phyloP scores from a whole-genome alignment of 2,888 invertebrate genomes.

The Platynereis dumerilii region DNA sequence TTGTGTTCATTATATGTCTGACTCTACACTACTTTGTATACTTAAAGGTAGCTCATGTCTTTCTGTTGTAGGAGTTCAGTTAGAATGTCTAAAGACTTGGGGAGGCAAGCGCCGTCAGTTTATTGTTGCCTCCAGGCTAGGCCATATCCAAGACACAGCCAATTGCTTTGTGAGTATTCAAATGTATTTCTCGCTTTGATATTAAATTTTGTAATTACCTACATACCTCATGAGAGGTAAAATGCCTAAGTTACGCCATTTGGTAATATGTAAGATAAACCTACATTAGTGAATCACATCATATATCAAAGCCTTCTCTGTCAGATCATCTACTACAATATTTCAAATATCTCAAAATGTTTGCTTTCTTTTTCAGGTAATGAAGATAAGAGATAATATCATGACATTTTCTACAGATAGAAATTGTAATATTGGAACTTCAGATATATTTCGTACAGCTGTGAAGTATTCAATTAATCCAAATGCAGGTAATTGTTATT shows the following conservation, averaged over 20 bases:
- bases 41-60: too few relatives aligned
- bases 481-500: constrained; percentile 15
- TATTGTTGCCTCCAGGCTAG: constrained; percentile 18
- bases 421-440: constrained; percentile 25
- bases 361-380: constrained; percentile 13
- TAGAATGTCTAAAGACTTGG: constrained; percentile 26
- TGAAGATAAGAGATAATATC: constrained; percentile 17
- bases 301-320: too few relatives aligned
- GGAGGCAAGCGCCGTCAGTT: constrained; percentile 11
- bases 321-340: too few relatives aligned
- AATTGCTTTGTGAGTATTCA: constrained; percentile 26
- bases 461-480: constrained; percentile 19
- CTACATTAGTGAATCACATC: too few relatives aligned
- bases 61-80: constrained; percentile 23
- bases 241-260: too few relatives aligned
- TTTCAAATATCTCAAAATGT: too few relatives aligned
- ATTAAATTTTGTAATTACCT: too few relatives aligned
- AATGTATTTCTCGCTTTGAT: too few relatives aligned
- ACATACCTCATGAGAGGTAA: too few relatives aligned
- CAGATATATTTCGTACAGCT: constrained; percentile 21
- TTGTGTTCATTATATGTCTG: too few relatives aligned
- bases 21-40: too few relatives aligned
- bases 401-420: constrained; percentile 23
- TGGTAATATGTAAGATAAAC: too few relatives aligned
- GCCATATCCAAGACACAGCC: constrained; percentile 16